Base-by-base conservation (phyloP, 2,888 invertebrate genomes). In the Eupithecia exiguata region DNA sequence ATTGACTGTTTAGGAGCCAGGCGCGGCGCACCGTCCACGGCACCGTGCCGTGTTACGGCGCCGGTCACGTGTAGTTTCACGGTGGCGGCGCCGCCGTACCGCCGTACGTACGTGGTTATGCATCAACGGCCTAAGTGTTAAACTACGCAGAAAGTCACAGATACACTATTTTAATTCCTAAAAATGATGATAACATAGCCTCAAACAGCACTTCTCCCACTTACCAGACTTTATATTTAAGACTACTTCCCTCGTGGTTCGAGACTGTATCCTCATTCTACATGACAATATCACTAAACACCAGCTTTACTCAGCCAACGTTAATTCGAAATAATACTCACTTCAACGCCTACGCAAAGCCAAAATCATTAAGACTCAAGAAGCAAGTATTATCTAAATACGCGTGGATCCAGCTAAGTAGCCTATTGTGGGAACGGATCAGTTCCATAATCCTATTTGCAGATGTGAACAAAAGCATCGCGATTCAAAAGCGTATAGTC, bases 381-480 rank as follows among this genome's bases (percentile, higher is more conserved):
- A 69, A 69, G 58, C 66, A 40, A 72, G 73, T 74, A 73, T 67
- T 69, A 68, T 65, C 62, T 53, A 66, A 78, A 77, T 70, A 69
- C 71, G 49, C 75, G 71, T 62, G n/a, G 70, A 75, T 65, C 38
- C 67, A 72, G 74, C 74, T 75, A 75, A 77, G 77, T 68, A 77
- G 61, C 69, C 77, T 70, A 75, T 79, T 79, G 79, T 79, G 76
- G 68, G 65, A 76, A 75, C 71, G 70, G 74, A 79, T 77, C 58
- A 70, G 72, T 71, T 71, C 73, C 72, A 69, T 78, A 77, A 79
- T 77, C 74, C 69, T 43, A 72, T 74, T 74, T 73, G 70, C 72
- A 68, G 72, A 79, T 78, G 75, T 79, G 72, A 76, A 69, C 79
- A 78, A 76, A 77, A 77, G 76, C 74, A 68, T 71, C 65, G 67